Percentiles rank a stretch among this genome's conserved stretches.
Conservation (phyloP, 2,113 vertebrate genomes). For the Nothocercus julius region DNA sequence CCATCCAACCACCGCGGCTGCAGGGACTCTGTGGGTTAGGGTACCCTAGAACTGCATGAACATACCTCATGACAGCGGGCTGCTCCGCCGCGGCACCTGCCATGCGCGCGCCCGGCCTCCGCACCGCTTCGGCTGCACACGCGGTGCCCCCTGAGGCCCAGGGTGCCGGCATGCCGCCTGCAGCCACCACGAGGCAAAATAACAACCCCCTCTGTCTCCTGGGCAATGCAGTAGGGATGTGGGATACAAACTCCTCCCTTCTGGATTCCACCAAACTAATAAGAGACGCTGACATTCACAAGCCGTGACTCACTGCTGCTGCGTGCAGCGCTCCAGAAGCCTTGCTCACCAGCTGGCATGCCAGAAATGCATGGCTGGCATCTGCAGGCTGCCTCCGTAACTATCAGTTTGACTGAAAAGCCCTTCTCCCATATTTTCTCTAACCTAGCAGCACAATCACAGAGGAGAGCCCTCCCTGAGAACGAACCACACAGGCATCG, state of each 20-base stretch:
- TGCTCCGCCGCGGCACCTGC: neutral
- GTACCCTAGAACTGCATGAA: neutral
- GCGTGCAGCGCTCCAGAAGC: neutral
- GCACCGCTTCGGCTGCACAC: neutral
- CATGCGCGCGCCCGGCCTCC: fast-evolving
- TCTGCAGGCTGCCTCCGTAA: neutral
- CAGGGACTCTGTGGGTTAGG: neutral
- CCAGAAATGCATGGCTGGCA: neutral
- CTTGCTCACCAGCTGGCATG: neutral
- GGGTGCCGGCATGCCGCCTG: neutral
- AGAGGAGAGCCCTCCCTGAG: neutral
- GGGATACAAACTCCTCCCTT: neutral
- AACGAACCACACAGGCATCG: neutral
- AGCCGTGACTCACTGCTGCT: neutral
- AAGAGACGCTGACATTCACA: conserved; percentile 22
- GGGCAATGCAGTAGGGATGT: neutral
- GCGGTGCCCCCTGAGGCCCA: neutral
- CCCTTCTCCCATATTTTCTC: neutral
- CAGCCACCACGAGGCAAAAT: neutral
- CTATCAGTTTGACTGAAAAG: neutral
- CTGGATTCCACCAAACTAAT: neutral
- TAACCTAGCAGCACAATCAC: neutral
- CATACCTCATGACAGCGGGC: neutral
- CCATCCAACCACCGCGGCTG: neutral
- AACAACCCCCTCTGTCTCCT: neutral